Evolutionary conservation across 2,797 vertebrate genomes (phyloP), one percentile per base, ranked within the genome.

Genomic region (Harpagifer antarcticus): DNA sequence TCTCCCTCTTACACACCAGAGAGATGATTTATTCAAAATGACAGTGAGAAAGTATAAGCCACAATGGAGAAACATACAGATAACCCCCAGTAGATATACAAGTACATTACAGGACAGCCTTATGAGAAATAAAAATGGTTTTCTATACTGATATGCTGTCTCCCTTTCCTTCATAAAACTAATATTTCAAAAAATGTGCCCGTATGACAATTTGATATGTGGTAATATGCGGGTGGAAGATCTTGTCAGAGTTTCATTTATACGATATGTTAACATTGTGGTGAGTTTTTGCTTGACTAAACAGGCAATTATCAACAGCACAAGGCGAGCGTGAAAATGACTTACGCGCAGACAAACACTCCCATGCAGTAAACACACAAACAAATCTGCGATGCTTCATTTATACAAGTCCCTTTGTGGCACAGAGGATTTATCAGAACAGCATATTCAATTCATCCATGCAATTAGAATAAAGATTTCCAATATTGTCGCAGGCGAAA

Each of bases 81-180:
- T 90, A 88, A 75, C 78, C 86, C 86, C 85, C 86, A 87, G 85
- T 93, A 95, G 90, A 92, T 87, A 88, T 85, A 37, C 33, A 90
- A 89, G 84, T 87, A 90, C 89, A 88, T 91, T 89, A 90, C 90
- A 90, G 81, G 86, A 89, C 89, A 91, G 93, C 92, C 93, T 95
- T 93, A 94, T 91, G 92, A 92, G 87, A 94, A 93, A 94, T 94
- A 94, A 94, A 92, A 91, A 87, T 86, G 84, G 67, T 94, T 95
- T 96, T 94, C 91, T 95, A 95, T 92, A 92, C 87, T 85, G 80
- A 91, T 71, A 84, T 74, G 76, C 85, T 79, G 91, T 87, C 80
- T 93, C 79, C 78, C 70, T 72, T 92, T 92, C 69, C 87, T 92
- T 89, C 53, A 64, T 56, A 71, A 50, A 69, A 80, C 81, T 47